Conservation (phyloP, 53 echinoderm and acorn worm genomes). For the Holothuria leucospilota region DNA sequence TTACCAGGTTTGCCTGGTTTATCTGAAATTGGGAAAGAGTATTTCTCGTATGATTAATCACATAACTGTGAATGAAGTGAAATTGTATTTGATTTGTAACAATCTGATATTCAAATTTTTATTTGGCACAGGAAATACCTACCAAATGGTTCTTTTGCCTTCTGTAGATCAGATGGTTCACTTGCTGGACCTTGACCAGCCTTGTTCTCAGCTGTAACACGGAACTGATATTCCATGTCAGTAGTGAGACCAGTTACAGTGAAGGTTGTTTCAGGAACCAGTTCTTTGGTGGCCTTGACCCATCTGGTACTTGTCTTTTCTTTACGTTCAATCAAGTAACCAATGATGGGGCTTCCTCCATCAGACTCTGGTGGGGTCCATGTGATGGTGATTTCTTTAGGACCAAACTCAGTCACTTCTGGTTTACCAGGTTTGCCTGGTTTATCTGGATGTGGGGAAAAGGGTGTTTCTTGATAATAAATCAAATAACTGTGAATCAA, state of each 20-base stretch:
- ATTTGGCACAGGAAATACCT: neutral
- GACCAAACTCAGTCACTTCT: constrained; percentile 66
- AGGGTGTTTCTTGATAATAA: too few relatives aligned
- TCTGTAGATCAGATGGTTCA: constrained; percentile 79
- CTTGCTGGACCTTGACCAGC: constrained; percentile 91
- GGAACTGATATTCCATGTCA: constrained; percentile 89
- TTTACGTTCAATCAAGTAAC: constrained; percentile 77
- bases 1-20: too few relatives aligned
- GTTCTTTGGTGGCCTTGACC: constrained; percentile 68
- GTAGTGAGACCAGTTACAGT: constrained; percentile 73
- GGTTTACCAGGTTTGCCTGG: constrained; percentile 73
- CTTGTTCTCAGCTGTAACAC: constrained; percentile 85
- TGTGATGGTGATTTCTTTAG: constrained; percentile 66
- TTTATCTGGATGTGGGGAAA: too few relatives aligned
- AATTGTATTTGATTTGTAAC: too few relatives aligned
- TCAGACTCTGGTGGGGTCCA: constrained; percentile 86
- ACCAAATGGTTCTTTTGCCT: constrained; percentile 94
- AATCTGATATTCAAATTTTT: too few relatives aligned
- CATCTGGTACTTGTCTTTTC: constrained; percentile 82
- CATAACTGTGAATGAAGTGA: too few relatives aligned
- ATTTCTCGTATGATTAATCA: too few relatives aligned
- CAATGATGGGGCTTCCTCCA: constrained; percentile 82
- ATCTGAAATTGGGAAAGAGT: constrained; percentile 55
- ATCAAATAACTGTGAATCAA: too few relatives aligned
- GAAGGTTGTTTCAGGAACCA: constrained; percentile 70